Base-by-base conservation (phyloP, 2,888 invertebrate species). In the Sussaba pulchella region DNA sequence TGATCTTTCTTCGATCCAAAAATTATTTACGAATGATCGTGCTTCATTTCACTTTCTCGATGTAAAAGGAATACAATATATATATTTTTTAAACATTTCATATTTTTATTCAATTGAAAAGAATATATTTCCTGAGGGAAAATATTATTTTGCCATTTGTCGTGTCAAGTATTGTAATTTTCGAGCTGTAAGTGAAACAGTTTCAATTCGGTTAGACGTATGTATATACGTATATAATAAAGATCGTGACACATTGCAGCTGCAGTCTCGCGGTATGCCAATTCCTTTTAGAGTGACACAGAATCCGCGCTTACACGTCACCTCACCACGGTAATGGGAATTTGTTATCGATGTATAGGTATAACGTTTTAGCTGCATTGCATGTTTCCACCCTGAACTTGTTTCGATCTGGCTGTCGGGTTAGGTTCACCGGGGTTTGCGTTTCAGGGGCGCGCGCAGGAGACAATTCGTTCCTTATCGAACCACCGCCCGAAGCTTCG, bases 361-460 rank as follows among this genome's bases (percentile, higher is more conserved):
- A 85, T 85, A 85, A 64, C 76, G 45, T 59, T 82, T 86, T 83
- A 85, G 86, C 88, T 86, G 89, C 89, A 90, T 90, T 87, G 90
- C 90, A 90, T 89, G 89, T 87, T 85, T 83, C 84, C 70, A 31
- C 78, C 74, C 77, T 67, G 78, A 87, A 87, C 82, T 87, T 86
- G 83, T n/a, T 88, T 90, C 89, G 89, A 89, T 88, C 84, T 86
- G 79, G 69, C 50, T 39, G 74, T 80, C 71, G 52, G 36, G 61
- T 43, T 59, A 45, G 61, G 72, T 57, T 43, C 41, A 24, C 17
- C 31, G 54, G 39, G 64, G 57, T 31, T 70, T 74, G 52, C 21
- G 78, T 81, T 81, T 81, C 66, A 74, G 81, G 74, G 59, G 59
- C 64, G 43, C 43, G 45, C 26, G 70, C 73, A 64, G 63, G 69